Conservation (phyloP, 2,797 vertebrate genomes). For the Fratercula arctica region DNA sequence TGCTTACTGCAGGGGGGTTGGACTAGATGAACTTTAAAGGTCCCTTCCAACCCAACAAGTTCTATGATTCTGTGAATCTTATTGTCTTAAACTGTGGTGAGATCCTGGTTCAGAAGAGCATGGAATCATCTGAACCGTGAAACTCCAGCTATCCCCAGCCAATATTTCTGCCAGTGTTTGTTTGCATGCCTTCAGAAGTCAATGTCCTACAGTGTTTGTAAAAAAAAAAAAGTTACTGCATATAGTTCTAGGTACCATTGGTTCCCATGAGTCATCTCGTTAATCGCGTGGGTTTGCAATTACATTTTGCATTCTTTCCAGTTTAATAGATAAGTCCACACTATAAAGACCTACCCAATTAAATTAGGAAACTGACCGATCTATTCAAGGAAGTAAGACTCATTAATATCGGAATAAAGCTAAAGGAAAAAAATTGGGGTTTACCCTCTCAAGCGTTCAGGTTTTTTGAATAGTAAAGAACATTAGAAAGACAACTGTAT, state of each 20-base stretch:
- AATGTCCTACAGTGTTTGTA: background rate
- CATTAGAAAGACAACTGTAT: background rate
- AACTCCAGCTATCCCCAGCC: background rate
- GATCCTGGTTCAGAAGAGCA: background rate
- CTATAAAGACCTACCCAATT: background rate
- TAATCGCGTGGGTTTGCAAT: background rate
- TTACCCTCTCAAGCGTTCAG: background rate
- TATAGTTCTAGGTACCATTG: background rate
- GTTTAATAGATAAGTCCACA: background rate
- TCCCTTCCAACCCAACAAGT: no score
- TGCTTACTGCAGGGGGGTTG: no score
- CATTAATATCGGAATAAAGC: background rate
- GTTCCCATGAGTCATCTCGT: background rate
- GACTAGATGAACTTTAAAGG: no score
- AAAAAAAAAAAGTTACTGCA: background rate
- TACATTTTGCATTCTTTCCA: background rate
- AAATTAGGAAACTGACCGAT: background rate
- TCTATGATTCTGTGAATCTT: background rate
- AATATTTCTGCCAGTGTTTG: background rate
- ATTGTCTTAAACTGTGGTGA: background rate
- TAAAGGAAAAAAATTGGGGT: rapidly evolving
- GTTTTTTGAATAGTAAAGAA: background rate
- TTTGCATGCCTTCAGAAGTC: background rate
- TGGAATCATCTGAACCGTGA: background rate
- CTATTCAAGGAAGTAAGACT: background rate